Evolutionary conservation across 2,113 vertebrate species (phyloP).

Genomic region (Gorsachius goisagi): DNA sequence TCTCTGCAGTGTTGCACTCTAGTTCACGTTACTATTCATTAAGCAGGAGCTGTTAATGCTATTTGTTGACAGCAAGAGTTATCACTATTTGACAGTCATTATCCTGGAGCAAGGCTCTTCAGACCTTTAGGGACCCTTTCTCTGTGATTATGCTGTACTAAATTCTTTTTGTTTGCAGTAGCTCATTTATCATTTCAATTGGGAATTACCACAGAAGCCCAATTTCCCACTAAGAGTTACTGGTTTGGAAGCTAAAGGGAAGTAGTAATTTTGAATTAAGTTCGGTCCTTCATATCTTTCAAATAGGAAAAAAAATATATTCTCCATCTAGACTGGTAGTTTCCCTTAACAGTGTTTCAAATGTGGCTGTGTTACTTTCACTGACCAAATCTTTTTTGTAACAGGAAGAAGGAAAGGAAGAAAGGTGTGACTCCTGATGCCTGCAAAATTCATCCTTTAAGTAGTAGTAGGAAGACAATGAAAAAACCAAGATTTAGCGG

Average conservation of each 20-base stretch:
- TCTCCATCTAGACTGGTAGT: not conserved
- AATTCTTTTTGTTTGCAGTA: not conserved
- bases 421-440: not conserved
- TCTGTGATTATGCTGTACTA: not conserved
- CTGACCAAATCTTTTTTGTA: not conserved
- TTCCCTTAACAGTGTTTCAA: not conserved
- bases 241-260: not conserved
- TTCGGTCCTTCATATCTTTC: not conserved
- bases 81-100: slow-evolving; percentile 10
- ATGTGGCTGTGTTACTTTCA: not conserved
- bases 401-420: not conserved
- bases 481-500: not conserved
- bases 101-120: slow-evolving; percentile 8
- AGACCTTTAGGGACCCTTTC: not conserved
- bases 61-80: slow-evolving; percentile 26
- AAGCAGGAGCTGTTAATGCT: not conserved
- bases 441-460: not conserved
- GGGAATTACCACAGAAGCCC: not conserved
- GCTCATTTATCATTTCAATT: slow-evolving; percentile 36
- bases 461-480: not conserved
- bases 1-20: not conserved
- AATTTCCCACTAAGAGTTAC: not conserved
- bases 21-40: not conserved
- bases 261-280: not conserved
- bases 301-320: not conserved